A percentile compares a stretch with the other conserved stretches of the same genome.
Conservation (phyloP, 2,797 vertebrate genomes). For the Sitta carolinensis region DNA sequence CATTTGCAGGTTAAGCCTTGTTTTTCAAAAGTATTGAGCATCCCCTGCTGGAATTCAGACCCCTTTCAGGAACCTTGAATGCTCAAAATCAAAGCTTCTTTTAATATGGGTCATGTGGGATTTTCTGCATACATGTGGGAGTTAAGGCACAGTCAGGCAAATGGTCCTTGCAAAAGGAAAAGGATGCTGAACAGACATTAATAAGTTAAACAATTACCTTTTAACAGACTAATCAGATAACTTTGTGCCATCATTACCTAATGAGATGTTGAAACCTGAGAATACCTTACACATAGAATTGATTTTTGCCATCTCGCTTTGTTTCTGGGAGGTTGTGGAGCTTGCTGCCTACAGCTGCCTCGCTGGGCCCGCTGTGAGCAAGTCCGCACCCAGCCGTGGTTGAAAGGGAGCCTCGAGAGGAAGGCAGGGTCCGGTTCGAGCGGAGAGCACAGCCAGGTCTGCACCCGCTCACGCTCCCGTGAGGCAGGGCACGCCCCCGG, state of each 20-base stretch:
- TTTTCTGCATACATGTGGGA: rapidly evolving
- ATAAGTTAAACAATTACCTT: background rate
- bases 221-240: background rate
- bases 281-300: background rate
- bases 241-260: background rate
- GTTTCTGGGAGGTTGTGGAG: background rate
- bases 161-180: background rate
- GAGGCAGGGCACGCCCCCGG: background rate
- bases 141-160: background rate
- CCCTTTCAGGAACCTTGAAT: background rate
- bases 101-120: background rate
- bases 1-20: background rate
- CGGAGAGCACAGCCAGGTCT: background rate
- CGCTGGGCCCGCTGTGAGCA: rapidly evolving
- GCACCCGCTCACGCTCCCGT: rapidly evolving
- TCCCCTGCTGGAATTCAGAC: constrained; percentile 41
- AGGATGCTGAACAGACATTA: background rate
- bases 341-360: rapidly evolving
- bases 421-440: background rate
- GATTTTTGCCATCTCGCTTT: background rate
- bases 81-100: background rate
- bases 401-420: background rate
- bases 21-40: constrained; percentile 16
- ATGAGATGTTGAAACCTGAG: background rate
- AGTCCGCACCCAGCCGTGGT: rapidly evolving